Conservation (phyloP, 2,113 vertebrate species). For the Aegypius monachus region DNA sequence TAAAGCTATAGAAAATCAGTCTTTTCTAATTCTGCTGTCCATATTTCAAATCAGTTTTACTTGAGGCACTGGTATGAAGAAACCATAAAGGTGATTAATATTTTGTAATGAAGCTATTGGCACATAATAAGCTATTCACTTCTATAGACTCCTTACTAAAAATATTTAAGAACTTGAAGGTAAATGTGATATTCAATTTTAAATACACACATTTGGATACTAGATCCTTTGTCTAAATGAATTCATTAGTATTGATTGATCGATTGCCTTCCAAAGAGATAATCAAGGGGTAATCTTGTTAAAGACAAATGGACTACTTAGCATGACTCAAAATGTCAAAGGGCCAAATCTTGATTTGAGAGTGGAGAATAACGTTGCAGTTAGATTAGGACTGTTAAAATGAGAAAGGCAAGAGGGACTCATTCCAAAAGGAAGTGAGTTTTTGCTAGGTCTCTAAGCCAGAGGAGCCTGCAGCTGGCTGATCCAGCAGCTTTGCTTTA, state of each 20-base stretch:
- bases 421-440: conserved; percentile 15
- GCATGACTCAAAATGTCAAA: conserved; percentile 10
- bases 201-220: conserved; percentile 1
- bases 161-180: conserved; percentile 33
- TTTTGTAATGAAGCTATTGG: conserved; percentile 51
- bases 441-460: not conserved
- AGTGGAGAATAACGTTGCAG: not conserved
- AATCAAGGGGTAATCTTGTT: conserved; percentile 20
- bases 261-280: conserved; percentile 25
- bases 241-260: conserved; percentile 41
- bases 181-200: not conserved
- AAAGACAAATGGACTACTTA: conserved; percentile 35
- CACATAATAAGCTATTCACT: conserved; percentile 47
- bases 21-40: not conserved
- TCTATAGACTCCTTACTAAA: conserved; percentile 27
- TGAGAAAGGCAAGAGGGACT: conserved; percentile 13
- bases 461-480: conserved; percentile 14
- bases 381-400: not conserved
- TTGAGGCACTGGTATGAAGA: not conserved
- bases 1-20: not conserved
- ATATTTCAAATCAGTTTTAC: not conserved
- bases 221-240: not conserved
- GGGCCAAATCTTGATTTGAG: not conserved
- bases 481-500: not conserved
- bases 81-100: conserved; percentile 40